These are phyloP conservation scores for Rhinichthys klamathensis DNA, from an alignment of 2,113 vertebrate species.

Conservation along the genomic window DNA sequence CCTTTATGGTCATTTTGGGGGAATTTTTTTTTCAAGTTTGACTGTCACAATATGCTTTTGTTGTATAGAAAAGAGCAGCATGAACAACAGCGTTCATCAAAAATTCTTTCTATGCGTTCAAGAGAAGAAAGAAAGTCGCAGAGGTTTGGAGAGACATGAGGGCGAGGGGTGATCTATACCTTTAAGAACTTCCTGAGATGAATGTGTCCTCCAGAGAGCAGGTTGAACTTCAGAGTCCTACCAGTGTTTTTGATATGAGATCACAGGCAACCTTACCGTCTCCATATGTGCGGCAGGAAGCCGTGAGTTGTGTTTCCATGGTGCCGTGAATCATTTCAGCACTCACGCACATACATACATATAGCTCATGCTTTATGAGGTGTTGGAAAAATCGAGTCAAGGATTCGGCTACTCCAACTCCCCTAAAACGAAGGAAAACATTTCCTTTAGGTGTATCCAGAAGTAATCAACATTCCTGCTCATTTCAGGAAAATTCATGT, in stretches of 20 bases:
- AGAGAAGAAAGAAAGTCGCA: neutral
- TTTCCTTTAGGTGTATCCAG: conserved; percentile 16
- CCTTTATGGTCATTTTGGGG: no score
- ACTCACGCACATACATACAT: conserved; percentile 4
- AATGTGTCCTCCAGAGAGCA: conserved; percentile 18
- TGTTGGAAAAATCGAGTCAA: conserved; percentile 5
- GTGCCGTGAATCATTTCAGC: conserved; percentile 38
- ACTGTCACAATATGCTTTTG: neutral
- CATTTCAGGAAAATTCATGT: neutral
- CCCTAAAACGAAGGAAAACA: neutral
- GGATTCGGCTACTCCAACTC: conserved; percentile 22
- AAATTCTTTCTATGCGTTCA: neutral
- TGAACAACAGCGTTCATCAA: neutral
- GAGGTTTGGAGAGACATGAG: neutral
- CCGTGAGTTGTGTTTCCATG: conserved; percentile 50
- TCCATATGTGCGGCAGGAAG: conserved; percentile 49
- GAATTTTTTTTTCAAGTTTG: neutral
- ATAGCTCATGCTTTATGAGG: conserved; percentile 30
- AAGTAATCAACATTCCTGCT: neutral
- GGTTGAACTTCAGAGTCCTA: conserved; percentile 13
- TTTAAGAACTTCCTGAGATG: conserved; percentile 13
- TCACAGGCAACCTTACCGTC: conserved; percentile 45
- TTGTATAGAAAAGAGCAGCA: neutral
- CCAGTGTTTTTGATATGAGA: conserved; percentile 51
- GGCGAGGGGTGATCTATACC: neutral